Conservation (phyloP, 2,888 invertebrate genomes). For the Cryptus armator region DNA sequence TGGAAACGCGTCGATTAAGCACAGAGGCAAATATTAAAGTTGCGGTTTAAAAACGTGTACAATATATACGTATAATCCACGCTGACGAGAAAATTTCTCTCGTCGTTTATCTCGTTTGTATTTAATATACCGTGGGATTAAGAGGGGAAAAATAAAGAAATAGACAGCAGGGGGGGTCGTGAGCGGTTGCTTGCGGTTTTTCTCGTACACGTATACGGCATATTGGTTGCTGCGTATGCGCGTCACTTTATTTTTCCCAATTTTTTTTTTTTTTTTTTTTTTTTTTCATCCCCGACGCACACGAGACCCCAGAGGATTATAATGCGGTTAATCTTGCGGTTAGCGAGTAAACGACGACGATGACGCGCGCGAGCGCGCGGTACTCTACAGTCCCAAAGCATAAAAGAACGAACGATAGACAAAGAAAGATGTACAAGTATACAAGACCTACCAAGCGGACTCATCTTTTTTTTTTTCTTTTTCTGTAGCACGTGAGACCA, state of each 20-base stretch:
- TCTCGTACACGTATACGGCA: slow-evolving; percentile 40
- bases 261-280: neutral
- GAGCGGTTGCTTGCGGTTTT: slow-evolving; percentile 52
- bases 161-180: slow-evolving; percentile 15
- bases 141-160: slow-evolving; percentile 52
- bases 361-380: slow-evolving; percentile 51
- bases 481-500: slow-evolving; percentile 2
- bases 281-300: slow-evolving; percentile 55
- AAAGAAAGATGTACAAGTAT: neutral
- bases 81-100: slow-evolving; percentile 47
- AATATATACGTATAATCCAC: slow-evolving; percentile 10
- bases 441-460: slow-evolving; percentile 8
- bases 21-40: slow-evolving; percentile 55
- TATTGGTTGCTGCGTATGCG: slow-evolving; percentile 45
- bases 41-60: slow-evolving; percentile 53
- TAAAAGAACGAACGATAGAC: slow-evolving; percentile 20
- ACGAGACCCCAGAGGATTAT: slow-evolving; percentile 71
- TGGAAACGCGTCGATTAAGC: slow-evolving; percentile 35
- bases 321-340: slow-evolving; percentile 80
- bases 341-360: slow-evolving; percentile 74
- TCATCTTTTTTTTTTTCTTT: slow-evolving; percentile 13
- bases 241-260: slow-evolving; percentile 48
- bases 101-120: slow-evolving; percentile 57
- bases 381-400: slow-evolving; percentile 41
- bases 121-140: slow-evolving; percentile 62